Percentiles rank a stretch among this genome's conserved stretches.
Evolutionary conservation across 2,113 vertebrate species (phyloP).

Genomic region (Macaca nemestrina): DNA sequence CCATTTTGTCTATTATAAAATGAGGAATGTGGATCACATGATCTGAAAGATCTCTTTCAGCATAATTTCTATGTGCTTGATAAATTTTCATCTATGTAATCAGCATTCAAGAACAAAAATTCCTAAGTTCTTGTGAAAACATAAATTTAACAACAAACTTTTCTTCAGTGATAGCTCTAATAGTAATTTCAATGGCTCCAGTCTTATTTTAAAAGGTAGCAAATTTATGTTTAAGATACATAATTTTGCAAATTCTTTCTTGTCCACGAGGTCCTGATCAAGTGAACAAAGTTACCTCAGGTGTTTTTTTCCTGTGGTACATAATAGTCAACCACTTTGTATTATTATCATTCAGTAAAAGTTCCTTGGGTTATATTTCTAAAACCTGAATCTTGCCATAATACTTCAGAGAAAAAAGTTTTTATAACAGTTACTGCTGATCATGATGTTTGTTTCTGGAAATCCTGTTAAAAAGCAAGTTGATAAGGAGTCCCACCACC

Average conservation of each 20-base stretch:
- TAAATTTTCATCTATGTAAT: not conserved
- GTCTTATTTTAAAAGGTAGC: conserved; percentile 25
- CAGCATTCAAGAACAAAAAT: not conserved
- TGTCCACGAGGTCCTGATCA: not conserved
- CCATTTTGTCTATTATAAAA: not conserved
- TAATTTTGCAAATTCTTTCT: conserved; percentile 1
- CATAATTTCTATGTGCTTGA: not conserved
- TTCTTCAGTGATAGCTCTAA: not conserved
- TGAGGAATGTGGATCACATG: not conserved
- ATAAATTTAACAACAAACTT: not conserved
- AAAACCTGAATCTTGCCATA: not conserved
- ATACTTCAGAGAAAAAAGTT: not conserved
- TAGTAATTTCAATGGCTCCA: not conserved
- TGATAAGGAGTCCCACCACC: not conserved
- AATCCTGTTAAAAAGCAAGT: not conserved
- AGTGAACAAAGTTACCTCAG: not conserved
- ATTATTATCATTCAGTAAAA: not conserved
- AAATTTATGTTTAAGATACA: not conserved
- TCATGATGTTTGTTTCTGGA: not conserved
- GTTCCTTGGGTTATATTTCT: not conserved
- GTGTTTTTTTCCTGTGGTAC: not conserved
- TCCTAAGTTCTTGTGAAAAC: conserved; percentile 13
- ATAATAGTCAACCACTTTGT: not conserved
- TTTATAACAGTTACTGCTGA: not conserved
- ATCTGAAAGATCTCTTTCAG: not conserved